Conservation (phyloP, 2,113 vertebrate genomes). For the Narcine bancroftii region DNA sequence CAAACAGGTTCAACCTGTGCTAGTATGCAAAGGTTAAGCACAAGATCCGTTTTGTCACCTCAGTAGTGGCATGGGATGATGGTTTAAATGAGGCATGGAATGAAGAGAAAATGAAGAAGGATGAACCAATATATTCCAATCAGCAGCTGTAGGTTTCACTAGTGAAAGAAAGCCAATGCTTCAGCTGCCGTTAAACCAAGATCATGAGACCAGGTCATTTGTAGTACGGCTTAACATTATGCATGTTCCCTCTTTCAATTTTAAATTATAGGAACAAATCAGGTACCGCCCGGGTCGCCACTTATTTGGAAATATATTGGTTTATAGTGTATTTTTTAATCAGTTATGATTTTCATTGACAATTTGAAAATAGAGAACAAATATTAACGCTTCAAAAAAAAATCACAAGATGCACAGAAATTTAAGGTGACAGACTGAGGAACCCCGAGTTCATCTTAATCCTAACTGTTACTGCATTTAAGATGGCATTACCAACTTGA, state of each 20-base stretch:
- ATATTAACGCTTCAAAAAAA: not conserved
- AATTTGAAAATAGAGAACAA: not conserved
- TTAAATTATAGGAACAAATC: not conserved
- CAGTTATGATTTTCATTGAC: not conserved
- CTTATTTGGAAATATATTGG: not conserved
- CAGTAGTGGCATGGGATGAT: constrained; percentile 57
- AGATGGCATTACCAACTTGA: not conserved
- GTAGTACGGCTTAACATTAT: constrained; percentile 4
- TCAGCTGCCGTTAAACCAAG: not conserved
- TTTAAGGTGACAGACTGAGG: constrained; percentile 7
- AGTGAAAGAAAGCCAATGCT: constrained; percentile 15
- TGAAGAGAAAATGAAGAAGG: constrained; percentile 62
- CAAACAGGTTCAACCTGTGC: constrained; percentile 55
- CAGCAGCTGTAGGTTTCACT: constrained; percentile 43
- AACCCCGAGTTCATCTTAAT: not conserved
- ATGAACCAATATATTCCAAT: constrained; percentile 52
- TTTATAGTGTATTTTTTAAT: not conserved
- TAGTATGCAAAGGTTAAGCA: constrained; percentile 48
- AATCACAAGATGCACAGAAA: constrained; percentile 10
- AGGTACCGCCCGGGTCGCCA: not conserved
- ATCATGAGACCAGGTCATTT: not conserved
- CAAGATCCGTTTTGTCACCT: constrained; percentile 50
- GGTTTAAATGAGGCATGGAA: constrained; percentile 60
- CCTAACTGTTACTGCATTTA: constrained; percentile 7
- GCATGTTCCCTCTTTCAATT: not conserved